Evolutionary conservation across 2,797 vertebrate species (phyloP).

Genomic region (Atherinosoma microstoma): DNA sequence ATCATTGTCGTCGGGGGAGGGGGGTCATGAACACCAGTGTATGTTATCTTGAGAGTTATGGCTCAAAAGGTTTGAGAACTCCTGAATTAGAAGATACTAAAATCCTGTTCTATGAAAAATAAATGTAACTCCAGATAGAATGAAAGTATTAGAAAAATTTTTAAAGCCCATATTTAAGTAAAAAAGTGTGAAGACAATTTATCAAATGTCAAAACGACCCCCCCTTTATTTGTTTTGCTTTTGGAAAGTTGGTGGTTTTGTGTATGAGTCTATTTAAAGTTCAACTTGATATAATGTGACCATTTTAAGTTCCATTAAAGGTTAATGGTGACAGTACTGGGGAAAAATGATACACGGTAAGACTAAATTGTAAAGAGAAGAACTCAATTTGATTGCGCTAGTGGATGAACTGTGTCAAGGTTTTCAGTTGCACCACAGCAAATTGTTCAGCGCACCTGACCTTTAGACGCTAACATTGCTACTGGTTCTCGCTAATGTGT

Average conservation of each 20-base stretch:
- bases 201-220: background rate
- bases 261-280: background rate
- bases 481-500: constrained; percentile 20
- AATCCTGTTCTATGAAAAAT: background rate
- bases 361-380: background rate
- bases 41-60: too few species aligned
- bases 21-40: too few species aligned
- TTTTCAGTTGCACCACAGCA: background rate
- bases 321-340: background rate
- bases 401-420: constrained; percentile 5
- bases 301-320: constrained; percentile 1
- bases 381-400: background rate
- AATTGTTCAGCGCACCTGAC: constrained; percentile 30
- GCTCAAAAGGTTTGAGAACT: too few species aligned
- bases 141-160: background rate
- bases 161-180: background rate
- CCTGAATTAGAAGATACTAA: background rate
- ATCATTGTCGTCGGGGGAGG: too few species aligned
- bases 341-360: constrained; percentile 6
- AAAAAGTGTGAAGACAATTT: background rate
- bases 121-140: background rate
- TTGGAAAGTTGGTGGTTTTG: too few species aligned
- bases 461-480: constrained; percentile 38
- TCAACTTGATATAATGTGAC: background rate
- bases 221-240: background rate